Conservation (phyloP, 37 sponge, comb jelly and placozoan species). For the Hormiphora californensis region DNA sequence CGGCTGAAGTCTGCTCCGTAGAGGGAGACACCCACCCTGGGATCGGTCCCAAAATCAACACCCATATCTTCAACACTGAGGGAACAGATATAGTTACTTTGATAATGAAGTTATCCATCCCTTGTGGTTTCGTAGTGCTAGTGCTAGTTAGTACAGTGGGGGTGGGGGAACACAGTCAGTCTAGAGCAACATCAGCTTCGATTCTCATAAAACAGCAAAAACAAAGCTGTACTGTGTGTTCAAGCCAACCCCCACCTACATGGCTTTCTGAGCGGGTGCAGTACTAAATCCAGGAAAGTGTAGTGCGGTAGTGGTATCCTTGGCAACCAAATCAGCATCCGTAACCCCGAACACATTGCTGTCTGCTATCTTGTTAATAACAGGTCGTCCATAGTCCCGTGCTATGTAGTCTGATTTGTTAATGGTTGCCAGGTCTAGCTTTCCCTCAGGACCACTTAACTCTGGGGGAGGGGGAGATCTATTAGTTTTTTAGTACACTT, state of each 20-base stretch:
- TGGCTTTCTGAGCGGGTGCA: neutral
- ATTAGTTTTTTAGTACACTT: no score
- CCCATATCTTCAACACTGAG: neutral
- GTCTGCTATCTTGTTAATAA: neutral
- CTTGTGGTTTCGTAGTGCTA: no score
- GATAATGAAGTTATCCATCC: no score
- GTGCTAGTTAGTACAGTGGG: no score
- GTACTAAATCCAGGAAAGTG: neutral
- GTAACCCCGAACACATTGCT: neutral
- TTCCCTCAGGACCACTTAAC: neutral
- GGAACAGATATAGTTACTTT: neutral
- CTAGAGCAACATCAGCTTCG: no score
- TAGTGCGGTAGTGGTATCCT: neutral
- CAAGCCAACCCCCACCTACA: no score
- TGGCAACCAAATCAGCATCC: neutral
- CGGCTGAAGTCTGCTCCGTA: constrained; percentile 6
- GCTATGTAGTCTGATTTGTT: neutral
- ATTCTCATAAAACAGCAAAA: no score
- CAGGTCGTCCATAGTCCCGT: neutral
- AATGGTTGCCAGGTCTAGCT: neutral
- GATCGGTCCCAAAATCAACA: neutral
- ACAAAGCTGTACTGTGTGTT: no score
- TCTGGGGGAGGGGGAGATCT: no score
- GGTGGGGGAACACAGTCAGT: no score
- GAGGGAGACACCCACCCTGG: neutral